Conservation (phyloP, 2,888 invertebrate genomes). For the Sinhomidia bicolor region DNA sequence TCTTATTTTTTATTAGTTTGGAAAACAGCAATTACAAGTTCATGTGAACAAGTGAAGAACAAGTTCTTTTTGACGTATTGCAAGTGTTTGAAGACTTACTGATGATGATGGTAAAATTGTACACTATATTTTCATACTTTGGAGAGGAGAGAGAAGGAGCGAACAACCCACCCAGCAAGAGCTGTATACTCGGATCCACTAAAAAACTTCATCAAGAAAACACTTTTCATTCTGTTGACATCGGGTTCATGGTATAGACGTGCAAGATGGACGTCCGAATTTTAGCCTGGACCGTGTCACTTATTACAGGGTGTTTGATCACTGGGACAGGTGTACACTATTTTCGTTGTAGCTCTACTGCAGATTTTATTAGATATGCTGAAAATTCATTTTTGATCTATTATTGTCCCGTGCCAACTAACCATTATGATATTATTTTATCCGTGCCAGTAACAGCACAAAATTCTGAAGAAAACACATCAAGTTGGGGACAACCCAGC, state of each 20-base stretch:
- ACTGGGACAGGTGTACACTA: conserved; percentile 71
- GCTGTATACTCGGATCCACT: no score
- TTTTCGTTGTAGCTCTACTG: conserved; percentile 61
- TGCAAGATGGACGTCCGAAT: conserved; percentile 48
- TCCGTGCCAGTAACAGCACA: conserved; percentile 35
- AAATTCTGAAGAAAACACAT: not conserved
- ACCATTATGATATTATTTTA: conserved; percentile 61
- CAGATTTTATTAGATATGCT: conserved; percentile 39
- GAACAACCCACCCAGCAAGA: no score
- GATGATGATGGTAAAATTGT: no score
- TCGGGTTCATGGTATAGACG: not conserved
- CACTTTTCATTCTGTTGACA: not conserved
- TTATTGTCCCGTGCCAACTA: conserved; percentile 61
- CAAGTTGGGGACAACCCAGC: not conserved
- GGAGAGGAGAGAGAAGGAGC: no score
- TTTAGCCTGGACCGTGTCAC: conserved; percentile 43
- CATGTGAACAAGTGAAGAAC: no score
- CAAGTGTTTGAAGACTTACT: no score
- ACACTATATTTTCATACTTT: no score
- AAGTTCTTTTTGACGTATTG: no score
- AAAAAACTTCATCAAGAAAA: no score
- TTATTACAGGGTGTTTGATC: conserved; percentile 51
- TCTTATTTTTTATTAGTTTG: no score
- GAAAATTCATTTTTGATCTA: conserved; percentile 47
- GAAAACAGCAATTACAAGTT: no score